phyloP scores from a whole-genome alignment of 2,113 vertebrate genomes.

The Mixornis gularis region DNA sequence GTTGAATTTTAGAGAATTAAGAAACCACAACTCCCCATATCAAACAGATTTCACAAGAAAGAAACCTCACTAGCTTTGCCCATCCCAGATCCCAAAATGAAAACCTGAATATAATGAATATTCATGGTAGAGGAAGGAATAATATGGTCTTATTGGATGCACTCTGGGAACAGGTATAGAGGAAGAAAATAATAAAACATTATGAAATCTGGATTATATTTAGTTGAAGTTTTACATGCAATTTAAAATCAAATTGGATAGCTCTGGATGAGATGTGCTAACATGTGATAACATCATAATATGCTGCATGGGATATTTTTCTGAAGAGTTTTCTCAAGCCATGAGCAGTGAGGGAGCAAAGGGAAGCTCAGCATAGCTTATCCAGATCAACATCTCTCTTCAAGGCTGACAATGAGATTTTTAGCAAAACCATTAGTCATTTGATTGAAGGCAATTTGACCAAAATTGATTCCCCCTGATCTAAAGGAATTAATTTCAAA shows the following conservation, averaged over 20 bases:
- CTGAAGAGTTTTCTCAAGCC: constrained; percentile 46
- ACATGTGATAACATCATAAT: neutral
- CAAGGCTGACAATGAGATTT: constrained; percentile 52
- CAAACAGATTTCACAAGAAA: neutral
- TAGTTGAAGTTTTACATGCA: neutral
- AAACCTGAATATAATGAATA: constrained; percentile 29
- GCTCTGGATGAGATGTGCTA: neutral
- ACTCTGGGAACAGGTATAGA: neutral
- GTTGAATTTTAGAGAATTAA: constrained; percentile 18
- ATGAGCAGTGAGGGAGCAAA: neutral
- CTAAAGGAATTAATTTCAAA: constrained; percentile 69
- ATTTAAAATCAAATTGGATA: constrained; percentile 8
- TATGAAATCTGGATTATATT: constrained; percentile 16
- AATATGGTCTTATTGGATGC: neutral
- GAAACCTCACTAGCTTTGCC: neutral
- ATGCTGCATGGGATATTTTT: constrained; percentile 26
- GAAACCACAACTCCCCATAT: neutral
- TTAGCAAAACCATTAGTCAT: constrained; percentile 64
- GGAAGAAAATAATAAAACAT: constrained; percentile 8
- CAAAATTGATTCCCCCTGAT: constrained; percentile 63
- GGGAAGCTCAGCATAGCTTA: constrained; percentile 36
- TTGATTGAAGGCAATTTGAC: constrained; percentile 65
- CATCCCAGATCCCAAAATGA: neutral
- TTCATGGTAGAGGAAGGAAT: neutral
- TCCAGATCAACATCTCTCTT: constrained; percentile 50